phyloP scores from a whole-genome alignment of 2,113 vertebrate species.

The Heterochromis multidens region DNA sequence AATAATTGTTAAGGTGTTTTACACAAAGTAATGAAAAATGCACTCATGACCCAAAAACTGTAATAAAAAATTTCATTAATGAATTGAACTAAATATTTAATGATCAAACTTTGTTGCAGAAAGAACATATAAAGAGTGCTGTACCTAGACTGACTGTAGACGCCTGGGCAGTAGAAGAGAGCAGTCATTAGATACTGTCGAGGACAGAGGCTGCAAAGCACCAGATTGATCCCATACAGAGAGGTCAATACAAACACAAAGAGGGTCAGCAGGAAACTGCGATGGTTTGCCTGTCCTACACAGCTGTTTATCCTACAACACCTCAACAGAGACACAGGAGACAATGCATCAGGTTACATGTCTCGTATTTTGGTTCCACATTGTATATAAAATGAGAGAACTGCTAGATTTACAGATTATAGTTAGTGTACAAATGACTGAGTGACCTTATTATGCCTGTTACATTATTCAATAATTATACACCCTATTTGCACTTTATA shows the following conservation, averaged over 20 bases:
- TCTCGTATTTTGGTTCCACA: background rate
- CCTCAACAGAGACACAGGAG: slow-evolving; percentile 35
- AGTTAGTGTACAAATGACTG: background rate
- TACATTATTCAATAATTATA: background rate
- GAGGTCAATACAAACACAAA: slow-evolving; percentile 89
- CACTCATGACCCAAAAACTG: background rate
- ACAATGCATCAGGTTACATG: background rate
- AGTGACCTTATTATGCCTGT: background rate
- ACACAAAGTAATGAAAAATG: no score
- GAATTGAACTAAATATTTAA: background rate
- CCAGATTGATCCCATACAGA: slow-evolving; percentile 88
- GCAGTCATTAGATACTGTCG: slow-evolving; percentile 78
- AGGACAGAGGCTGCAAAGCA: slow-evolving; percentile 85
- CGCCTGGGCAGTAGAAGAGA: slow-evolving; percentile 92
- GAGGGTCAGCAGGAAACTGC: slow-evolving; percentile 90
- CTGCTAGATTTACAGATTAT: background rate
- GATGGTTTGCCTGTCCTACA: slow-evolving; percentile 93
- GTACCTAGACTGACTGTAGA: slow-evolving; percentile 90
- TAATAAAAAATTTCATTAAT: accelerated
- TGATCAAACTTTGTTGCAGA: background rate
- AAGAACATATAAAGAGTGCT: background rate
- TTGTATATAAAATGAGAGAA: background rate
- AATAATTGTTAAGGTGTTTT: no score
- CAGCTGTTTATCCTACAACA: slow-evolving; percentile 94
- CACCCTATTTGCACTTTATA: background rate